These are phyloP conservation scores for Fopius arisanus DNA, from an alignment of 1,140 invertebrate species.

Conservation along the genomic window DNA sequence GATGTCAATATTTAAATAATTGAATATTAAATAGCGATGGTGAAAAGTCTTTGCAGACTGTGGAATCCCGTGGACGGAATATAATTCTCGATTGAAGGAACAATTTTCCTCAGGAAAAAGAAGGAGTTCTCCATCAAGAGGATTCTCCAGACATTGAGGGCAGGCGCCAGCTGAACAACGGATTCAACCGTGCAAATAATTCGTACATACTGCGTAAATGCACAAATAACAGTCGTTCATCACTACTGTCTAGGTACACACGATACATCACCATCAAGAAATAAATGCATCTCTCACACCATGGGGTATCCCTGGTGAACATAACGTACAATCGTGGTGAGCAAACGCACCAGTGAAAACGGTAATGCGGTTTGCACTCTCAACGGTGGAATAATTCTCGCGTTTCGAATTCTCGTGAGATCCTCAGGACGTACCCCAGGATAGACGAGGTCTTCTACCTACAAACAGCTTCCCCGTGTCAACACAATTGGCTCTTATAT, in stretches of 20 bases:
- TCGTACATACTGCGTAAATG: neutral
- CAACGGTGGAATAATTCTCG: neutral
- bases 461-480: neutral
- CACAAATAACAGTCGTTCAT: neutral
- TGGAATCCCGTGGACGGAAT: too few species aligned
- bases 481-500: neutral
- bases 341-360: neutral
- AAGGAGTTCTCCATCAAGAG: neutral
- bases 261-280: neutral
- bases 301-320: neutral
- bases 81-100: too few species aligned
- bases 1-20: too few species aligned
- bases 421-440: neutral
- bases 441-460: neutral
- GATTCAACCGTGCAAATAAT: neutral
- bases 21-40: too few species aligned
- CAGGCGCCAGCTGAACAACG: neutral
- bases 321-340: neutral
- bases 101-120: too few species aligned
- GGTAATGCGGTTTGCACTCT: neutral
- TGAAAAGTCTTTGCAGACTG: too few species aligned
- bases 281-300: neutral
- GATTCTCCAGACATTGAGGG: neutral
- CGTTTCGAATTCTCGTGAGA: conserved; percentile 1
- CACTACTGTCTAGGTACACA: neutral